These are phyloP conservation scores for Parascotia fuliginaria DNA, from an alignment of 2,888 invertebrate genomes.

Conservation along the genomic window DNA sequence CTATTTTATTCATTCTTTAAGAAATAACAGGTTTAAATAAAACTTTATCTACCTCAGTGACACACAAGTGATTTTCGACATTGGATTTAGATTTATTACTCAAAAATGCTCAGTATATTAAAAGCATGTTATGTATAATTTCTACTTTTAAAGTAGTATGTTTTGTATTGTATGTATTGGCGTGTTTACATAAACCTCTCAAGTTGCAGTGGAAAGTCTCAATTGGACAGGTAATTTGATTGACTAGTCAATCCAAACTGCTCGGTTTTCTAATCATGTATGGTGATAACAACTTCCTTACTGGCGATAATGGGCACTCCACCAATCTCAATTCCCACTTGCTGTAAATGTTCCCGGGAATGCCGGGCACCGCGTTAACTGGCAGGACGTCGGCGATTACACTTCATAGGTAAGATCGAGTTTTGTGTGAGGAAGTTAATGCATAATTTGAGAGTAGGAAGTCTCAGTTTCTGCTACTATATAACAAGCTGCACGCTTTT, in stretches of 20 bases:
- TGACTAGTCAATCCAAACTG: background rate
- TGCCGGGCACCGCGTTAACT: slow-evolving; percentile 61
- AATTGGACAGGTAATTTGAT: background rate
- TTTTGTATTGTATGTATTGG: no score
- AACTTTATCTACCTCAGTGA: no score
- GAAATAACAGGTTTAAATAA: no score
- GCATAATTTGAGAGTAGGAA: slow-evolving; percentile 16
- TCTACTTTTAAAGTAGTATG: no score
- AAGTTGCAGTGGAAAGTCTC: background rate
- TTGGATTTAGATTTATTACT: no score
- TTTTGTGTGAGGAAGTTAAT: slow-evolving; percentile 26
- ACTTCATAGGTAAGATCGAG: slow-evolving; percentile 16
- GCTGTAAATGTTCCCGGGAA: slow-evolving; percentile 56
- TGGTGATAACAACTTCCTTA: slow-evolving; percentile 8
- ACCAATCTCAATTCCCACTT: slow-evolving; percentile 1
- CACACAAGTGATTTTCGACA: no score
- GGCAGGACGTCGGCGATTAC: slow-evolving; percentile 83
- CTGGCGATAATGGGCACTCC: slow-evolving; percentile 17
- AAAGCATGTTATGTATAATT: no score
- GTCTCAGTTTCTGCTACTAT: no score
- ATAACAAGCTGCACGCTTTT: no score
- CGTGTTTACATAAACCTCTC: background rate
- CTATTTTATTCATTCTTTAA: no score
- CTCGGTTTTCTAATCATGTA: background rate
- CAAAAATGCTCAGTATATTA: no score